Conservation (phyloP, 2,797 vertebrate species). For the Serranus cabrilla region DNA sequence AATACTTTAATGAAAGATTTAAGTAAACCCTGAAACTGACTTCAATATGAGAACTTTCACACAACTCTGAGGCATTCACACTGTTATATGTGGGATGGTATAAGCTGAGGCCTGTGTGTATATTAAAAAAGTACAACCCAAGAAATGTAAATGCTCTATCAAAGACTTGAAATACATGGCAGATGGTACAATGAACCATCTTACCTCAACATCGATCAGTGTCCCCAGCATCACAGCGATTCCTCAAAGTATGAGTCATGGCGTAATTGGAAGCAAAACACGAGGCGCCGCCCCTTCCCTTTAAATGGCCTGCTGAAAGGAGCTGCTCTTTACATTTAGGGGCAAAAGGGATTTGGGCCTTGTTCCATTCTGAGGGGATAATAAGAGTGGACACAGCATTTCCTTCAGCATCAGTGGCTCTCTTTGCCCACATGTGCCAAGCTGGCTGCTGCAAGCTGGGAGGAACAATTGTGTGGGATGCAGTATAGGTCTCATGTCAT, state of each 20-base stretch:
- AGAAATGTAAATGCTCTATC: not conserved
- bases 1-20: not conserved
- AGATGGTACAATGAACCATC: conserved; percentile 26
- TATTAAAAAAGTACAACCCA: not conserved
- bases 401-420: conserved; percentile 30
- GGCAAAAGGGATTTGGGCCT: conserved; percentile 30
- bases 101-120: not conserved
- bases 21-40: not conserved
- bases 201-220: conserved; percentile 11
- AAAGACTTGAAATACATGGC: conserved; percentile 1
- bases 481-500: conserved; percentile 17
- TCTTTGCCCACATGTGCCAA: not conserved
- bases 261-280: conserved; percentile 43
- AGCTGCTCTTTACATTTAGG: conserved; percentile 48
- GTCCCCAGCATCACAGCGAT: conserved; percentile 24
- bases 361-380: conserved; percentile 42
- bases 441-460: conserved; percentile 34
- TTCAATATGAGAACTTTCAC: not conserved
- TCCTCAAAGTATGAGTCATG: conserved; percentile 62
- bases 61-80: conserved; percentile 4
- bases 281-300: conserved; percentile 6
- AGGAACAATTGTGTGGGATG: conserved; percentile 22
- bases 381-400: conserved; percentile 45
- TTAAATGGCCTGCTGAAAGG: conserved; percentile 34
- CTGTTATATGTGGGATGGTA: not conserved